phyloP scores from a whole-genome alignment of 1,140 invertebrate species.

The Maniola jurtina region DNA sequence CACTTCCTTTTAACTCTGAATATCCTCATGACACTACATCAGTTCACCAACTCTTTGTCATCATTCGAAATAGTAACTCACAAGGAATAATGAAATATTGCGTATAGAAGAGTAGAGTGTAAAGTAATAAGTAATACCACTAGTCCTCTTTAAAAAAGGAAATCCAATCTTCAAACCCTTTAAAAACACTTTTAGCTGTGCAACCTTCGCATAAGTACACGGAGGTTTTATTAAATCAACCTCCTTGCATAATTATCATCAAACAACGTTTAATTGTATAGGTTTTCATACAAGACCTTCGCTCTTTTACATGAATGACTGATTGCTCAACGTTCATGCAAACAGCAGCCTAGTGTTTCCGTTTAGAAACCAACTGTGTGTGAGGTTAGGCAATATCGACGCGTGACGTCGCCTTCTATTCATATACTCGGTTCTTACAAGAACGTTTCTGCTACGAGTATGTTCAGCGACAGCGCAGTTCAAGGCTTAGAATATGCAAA shows the following conservation, averaged over 20 bases:
- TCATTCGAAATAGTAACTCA: too few relatives aligned
- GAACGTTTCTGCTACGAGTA: conserved; percentile 7
- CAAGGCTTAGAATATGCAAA: conserved; percentile 23
- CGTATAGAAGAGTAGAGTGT: too few relatives aligned
- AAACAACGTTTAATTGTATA: conserved; percentile 18
- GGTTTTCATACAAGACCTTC: conserved; percentile 56
- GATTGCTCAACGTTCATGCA: conserved; percentile 55
- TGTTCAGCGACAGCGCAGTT: conserved; percentile 15
- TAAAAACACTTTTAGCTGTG: too few relatives aligned
- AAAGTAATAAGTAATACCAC: too few relatives aligned
- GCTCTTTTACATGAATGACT: conserved; percentile 57
- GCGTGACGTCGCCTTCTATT: conserved; percentile 38
- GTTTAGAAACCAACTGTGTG: conserved; percentile 60
- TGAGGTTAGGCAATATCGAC: conserved; percentile 49
- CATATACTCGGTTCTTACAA: conserved; percentile 28
- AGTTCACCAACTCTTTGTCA: too few relatives aligned
- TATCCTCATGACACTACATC: too few relatives aligned
- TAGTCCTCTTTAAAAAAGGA: neutral
- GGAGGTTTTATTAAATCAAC: conserved; percentile 3
- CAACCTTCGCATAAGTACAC: neutral
- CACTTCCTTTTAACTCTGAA: too few relatives aligned
- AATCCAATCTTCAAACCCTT: neutral
- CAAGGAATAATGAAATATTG: too few relatives aligned
- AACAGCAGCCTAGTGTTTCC: conserved; percentile 54
- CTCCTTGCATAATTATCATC: conserved; percentile 1